These are phyloP conservation scores for Calliopum simillimum DNA, from an alignment of 2,888 invertebrate species.

Conservation along the genomic window DNA sequence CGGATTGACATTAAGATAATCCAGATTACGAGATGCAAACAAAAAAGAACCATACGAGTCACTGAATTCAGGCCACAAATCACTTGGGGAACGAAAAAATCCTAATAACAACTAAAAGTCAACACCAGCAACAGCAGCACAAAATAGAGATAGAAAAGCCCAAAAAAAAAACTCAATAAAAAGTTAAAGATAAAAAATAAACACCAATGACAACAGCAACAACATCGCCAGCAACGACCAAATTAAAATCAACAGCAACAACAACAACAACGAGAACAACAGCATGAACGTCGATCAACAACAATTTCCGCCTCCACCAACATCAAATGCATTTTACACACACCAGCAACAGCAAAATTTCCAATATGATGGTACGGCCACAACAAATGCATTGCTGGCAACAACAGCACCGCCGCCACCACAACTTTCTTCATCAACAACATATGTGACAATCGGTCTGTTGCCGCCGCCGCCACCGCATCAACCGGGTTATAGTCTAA, in stretches of 20 bases:
- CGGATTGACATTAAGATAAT: not conserved
- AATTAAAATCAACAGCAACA: conserved; percentile 43
- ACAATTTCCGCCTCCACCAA: conserved; percentile 28
- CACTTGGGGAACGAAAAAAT: conserved; percentile 41
- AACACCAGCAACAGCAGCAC: conserved; percentile 46
- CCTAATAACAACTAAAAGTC: conserved; percentile 41
- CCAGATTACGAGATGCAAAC: not conserved
- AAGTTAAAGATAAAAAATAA: conserved; percentile 33
- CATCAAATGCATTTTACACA: conserved; percentile 5
- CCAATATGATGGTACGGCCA: conserved; percentile 16
- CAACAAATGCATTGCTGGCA: conserved; percentile 22
- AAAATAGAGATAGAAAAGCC: conserved; percentile 44
- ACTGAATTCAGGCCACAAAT: conserved; percentile 37
- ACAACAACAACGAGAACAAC: conserved; percentile 47
- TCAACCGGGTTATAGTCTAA: conserved; percentile 20
- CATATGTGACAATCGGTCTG: conserved; percentile 55
- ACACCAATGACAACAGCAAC: conserved; percentile 42
- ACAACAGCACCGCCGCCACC: conserved; percentile 44
- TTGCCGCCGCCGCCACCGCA: conserved; percentile 32
- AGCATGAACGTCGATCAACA: conserved; percentile 55
- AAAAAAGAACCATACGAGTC: not conserved
- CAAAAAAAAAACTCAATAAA: conserved; percentile 45
- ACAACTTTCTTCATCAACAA: conserved; percentile 47
- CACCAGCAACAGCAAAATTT: conserved; percentile 28
- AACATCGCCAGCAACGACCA: conserved; percentile 33